Evolutionary conservation across 2,113 vertebrate genomes (phyloP).

Genomic region (Brienomyrus brachyistius): DNA sequence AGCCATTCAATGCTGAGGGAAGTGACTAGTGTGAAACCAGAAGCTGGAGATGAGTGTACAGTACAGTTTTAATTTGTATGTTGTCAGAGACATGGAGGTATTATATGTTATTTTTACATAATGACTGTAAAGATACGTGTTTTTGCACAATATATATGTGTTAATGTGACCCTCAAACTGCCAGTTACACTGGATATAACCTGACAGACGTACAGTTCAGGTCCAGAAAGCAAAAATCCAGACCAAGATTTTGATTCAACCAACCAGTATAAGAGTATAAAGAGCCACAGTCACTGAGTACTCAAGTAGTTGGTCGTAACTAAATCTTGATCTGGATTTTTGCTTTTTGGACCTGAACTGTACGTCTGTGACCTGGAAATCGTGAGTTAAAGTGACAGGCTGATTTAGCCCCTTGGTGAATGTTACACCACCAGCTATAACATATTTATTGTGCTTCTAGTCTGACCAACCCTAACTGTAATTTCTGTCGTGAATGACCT

Average conservation of each 20-base stretch:
- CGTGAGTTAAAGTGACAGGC: not conserved
- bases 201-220: not conserved
- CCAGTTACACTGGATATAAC: not conserved
- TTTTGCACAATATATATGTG: not conserved
- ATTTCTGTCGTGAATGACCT: not conserved
- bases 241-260: not conserved
- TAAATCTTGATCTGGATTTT: not conserved
- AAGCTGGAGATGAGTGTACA: not conserved
- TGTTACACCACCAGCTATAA: not conserved
- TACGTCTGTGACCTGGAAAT: not conserved
- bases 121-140: not conserved
- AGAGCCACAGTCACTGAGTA: not conserved
- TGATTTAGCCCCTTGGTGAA: not conserved
- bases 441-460: not conserved
- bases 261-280: not conserved
- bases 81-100: not conserved
- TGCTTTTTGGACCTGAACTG: not conserved
- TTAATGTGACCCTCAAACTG: not conserved
- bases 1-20: not conserved
- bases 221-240: not conserved
- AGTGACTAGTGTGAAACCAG: not conserved
- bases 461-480: not conserved
- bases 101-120: not conserved
- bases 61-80: conserved; percentile 10
- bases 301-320: not conserved